Conservation (phyloP, 2,113 vertebrate species). For the Apus apus region DNA sequence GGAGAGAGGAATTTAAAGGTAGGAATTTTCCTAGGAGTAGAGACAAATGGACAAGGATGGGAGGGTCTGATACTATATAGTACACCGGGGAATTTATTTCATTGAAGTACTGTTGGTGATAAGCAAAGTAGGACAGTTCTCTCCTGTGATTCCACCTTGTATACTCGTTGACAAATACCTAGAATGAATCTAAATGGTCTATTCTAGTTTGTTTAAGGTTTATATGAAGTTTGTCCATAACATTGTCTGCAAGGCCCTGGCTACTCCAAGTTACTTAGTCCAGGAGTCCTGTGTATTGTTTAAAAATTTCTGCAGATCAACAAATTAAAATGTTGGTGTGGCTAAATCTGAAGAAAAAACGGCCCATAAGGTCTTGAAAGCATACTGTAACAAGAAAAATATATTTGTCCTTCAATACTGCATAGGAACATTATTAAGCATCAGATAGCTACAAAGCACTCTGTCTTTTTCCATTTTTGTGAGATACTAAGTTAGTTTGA, state of each 20-base stretch:
- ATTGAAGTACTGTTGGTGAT: not conserved
- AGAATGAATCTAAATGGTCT: not conserved
- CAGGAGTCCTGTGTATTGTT: not conserved
- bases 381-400: not conserved
- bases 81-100: not conserved
- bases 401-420: not conserved
- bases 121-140: not conserved
- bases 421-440: not conserved
- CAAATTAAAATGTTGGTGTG: not conserved
- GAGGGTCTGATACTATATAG: not conserved
- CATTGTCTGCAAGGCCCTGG: not conserved
- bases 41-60: not conserved
- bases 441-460: not conserved
- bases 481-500: accelerated
- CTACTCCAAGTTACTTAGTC: not conserved
- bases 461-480: not conserved
- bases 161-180: not conserved
- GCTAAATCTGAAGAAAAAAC: not conserved
- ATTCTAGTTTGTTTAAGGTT: not conserved
- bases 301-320: not conserved
- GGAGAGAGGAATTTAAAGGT: not conserved
- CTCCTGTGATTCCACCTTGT: not conserved
- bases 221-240: not conserved
- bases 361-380: not conserved
- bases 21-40: not conserved